Base-by-base conservation (phyloP, 2,888 invertebrate species). In the Fragum whitleyi region DNA sequence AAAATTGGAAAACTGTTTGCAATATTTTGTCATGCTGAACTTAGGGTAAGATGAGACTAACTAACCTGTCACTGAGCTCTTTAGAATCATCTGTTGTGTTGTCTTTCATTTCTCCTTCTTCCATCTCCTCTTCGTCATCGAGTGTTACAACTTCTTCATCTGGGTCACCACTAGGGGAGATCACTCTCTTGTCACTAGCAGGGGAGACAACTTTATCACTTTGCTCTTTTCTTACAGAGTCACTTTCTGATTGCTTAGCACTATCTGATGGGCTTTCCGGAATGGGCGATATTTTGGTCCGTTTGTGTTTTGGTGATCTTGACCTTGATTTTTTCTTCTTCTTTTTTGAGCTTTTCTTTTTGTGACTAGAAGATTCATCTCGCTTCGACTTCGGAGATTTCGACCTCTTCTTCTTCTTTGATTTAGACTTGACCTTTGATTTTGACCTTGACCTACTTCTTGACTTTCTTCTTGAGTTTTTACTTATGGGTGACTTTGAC, bases 321-420 rank as follows among this genome's bases (percentile, higher is more conserved):
- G 81, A 82, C 57, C 83, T 79, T 7, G 87, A 87, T 65, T 74
- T 78, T 39, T 81, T 86, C 77, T 86, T 88, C 72, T 88, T 88
- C 81, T 88, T 88, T 70, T 85, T 86, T 26, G 83, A 83, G 57
- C 79, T 79, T 65, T 79, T 74, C 62, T 79, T 74, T 62, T 70
- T 85, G 32, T 75, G 83, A 71, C 74, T 81, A 74, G 83, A 77
- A 23, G 47, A 61, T 19, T 61, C 77, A 11, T 73, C 62, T 26
- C 74, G 77, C 36, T 65, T 86, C 21, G 84, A 75, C 29, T 82
- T 81, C 26, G 86, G 87, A 65, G 90, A 87, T 72, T 84, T 87
- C 71, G 89, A 89, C 71, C 83, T 81, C 75, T 86, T 89, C 68
- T 86, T 87, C 47, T 85, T 86, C 68, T 83, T 83, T 57, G 84